phyloP scores from a whole-genome alignment of 1,140 invertebrate species.

The Cylas formicarius region DNA sequence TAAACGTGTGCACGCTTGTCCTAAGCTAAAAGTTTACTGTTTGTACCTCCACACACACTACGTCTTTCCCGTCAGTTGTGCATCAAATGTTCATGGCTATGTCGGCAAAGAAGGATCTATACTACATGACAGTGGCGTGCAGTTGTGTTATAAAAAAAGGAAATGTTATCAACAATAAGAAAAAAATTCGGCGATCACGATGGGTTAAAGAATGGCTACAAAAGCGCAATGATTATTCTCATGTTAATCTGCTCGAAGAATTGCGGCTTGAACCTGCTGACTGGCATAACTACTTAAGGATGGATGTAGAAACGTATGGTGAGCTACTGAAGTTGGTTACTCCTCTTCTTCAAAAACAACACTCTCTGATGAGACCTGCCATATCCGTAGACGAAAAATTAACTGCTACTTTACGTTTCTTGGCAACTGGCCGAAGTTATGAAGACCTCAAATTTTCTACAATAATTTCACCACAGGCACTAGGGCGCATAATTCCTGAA shows the following conservation, averaged over 20 bases:
- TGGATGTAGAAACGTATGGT: constrained; percentile 6
- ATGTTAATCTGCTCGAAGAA: constrained; percentile 26
- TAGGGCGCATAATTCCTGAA: constrained; percentile 11
- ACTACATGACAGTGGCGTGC: no score
- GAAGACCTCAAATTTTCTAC: constrained; percentile 16
- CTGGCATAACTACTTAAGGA: constrained; percentile 9
- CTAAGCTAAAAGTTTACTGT: no score
- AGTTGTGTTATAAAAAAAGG: no score
- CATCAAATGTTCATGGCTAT: no score
- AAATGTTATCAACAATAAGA: no score
- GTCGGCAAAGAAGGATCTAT: no score
- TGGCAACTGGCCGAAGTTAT: constrained; percentile 5
- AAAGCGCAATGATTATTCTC: constrained; percentile 25
- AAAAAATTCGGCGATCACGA: no score
- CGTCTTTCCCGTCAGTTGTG: no score
- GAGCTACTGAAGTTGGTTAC: constrained; percentile 1
- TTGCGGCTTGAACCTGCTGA: constrained; percentile 14
- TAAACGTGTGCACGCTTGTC: no score
- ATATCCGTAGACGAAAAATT: constrained; percentile 15
- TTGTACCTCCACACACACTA: no score
- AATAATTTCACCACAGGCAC: constrained; percentile 11
- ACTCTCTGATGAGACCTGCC: background rate
- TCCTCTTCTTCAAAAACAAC: background rate
- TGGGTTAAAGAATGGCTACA: no score
- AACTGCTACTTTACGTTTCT: constrained; percentile 27